phyloP scores from a whole-genome alignment of 2,113 vertebrate genomes.

The Mormoops blainvillei region DNA sequence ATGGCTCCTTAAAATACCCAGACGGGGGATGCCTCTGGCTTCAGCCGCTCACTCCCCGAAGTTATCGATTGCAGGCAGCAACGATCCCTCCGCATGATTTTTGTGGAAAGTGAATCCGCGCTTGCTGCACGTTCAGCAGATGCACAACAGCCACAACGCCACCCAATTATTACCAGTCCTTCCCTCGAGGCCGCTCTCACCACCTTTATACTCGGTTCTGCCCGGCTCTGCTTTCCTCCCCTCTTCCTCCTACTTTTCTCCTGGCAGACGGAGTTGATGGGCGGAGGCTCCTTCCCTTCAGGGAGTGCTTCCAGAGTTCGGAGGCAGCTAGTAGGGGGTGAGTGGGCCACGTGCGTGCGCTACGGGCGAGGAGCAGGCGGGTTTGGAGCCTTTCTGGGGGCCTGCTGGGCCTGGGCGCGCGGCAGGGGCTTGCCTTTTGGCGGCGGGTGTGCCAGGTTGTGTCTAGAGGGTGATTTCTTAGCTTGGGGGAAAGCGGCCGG shows the following conservation, averaged over 20 bases:
- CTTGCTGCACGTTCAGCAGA: constrained; percentile 2
- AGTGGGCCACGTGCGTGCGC: constrained; percentile 65
- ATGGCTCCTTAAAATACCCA: not conserved
- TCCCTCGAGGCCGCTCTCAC: not conserved
- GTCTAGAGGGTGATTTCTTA: not conserved
- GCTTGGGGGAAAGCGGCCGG: not conserved
- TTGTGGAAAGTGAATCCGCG: constrained; percentile 27
- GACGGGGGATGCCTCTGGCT: constrained; percentile 26
- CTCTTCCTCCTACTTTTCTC: not conserved
- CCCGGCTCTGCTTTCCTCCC: not conserved
- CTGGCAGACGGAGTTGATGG: not conserved
- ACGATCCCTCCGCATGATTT: constrained; percentile 27
- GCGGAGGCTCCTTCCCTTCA: constrained; percentile 13
- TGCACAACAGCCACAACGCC: not conserved
- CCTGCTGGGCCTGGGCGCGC: not conserved
- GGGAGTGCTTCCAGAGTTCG: constrained; percentile 18
- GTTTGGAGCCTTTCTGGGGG: not conserved
- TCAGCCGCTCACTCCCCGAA: constrained; percentile 28
- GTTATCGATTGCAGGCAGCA: constrained; percentile 45
- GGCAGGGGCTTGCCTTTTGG: not conserved
- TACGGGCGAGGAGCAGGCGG: not conserved
- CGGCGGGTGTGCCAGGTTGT: not conserved
- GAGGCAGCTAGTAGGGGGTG: constrained; percentile 24
- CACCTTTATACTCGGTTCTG: not conserved
- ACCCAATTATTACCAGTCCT: constrained; percentile 25